Conservation (phyloP, 1,140 invertebrate genomes). For the Meloidogyne hapla region DNA sequence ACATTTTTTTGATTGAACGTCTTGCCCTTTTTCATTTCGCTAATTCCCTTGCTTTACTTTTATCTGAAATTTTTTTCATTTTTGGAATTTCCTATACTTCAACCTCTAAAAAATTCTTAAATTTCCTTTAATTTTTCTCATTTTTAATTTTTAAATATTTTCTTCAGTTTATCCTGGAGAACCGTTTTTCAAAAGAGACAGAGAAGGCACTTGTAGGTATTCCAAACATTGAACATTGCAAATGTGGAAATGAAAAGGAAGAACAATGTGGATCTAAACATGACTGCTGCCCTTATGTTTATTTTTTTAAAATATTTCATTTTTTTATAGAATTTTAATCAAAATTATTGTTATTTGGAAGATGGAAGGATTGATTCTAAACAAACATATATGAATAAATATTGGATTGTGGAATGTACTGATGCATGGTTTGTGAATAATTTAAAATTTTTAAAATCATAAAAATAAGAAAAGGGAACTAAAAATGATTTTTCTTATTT, state of each 20-base stretch:
- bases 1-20: no score
- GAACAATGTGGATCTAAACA: background rate
- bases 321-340: slow-evolving; percentile 32
- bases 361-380: slow-evolving; percentile 1
- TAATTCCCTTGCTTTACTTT: no score
- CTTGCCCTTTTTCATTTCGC: no score
- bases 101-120: background rate
- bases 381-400: background rate
- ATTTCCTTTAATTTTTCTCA: slow-evolving; percentile 13
- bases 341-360: slow-evolving; percentile 33
- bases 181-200: slow-evolving; percentile 6
- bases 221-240: slow-evolving; percentile 20
- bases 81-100: no score
- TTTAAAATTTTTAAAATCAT: no score
- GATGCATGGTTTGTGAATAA: slow-evolving; percentile 19
- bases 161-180: slow-evolving; percentile 19
- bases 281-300: slow-evolving; percentile 1
- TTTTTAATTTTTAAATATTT: background rate
- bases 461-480: no score
- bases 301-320: slow-evolving; percentile 18
- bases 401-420: slow-evolving; percentile 39
- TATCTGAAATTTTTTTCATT: no score
- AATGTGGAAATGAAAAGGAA: background rate
- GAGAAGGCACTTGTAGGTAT: background rate
- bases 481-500: no score